Conservation (phyloP, 2,888 invertebrate species). For the Callimorpha dominula region DNA sequence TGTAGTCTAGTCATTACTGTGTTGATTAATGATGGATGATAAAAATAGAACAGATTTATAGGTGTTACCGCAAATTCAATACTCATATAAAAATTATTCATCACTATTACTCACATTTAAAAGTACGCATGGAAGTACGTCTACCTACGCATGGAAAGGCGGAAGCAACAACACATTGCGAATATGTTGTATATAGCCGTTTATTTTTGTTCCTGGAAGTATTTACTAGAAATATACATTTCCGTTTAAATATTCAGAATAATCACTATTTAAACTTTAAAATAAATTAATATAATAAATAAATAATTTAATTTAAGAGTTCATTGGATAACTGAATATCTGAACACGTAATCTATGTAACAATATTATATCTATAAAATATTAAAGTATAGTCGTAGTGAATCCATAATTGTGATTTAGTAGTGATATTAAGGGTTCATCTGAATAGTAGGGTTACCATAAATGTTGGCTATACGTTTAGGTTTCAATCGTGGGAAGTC, state of each 20-base stretch:
- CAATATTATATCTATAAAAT: no score
- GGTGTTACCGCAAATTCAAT: constrained; percentile 1
- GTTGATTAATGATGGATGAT: constrained; percentile 1
- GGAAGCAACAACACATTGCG: neutral
- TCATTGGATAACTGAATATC: no score
- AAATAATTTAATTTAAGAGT: neutral
- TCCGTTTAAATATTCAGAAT: neutral
- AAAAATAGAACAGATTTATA: neutral
- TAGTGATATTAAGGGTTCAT: no score
- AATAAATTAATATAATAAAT: neutral
- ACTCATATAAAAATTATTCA: constrained; percentile 4
- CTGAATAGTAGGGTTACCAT: no score
- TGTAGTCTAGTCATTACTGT: neutral
- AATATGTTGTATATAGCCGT: neutral
- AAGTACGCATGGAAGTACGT: no score
- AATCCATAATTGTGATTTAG: no score
- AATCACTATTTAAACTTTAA: no score
- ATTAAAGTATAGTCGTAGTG: no score
- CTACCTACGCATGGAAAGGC: neutral
- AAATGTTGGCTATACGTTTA: no score
- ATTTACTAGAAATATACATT: neutral
- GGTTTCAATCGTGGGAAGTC: no score
- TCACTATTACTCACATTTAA: neutral
- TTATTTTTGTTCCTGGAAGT: neutral
- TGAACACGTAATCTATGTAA: no score